A percentile compares a stretch with the other conserved stretches of the same genome.
Evolutionary conservation across 2,888 invertebrate species (phyloP).

Genomic region (Pseudococcus viburni): DNA sequence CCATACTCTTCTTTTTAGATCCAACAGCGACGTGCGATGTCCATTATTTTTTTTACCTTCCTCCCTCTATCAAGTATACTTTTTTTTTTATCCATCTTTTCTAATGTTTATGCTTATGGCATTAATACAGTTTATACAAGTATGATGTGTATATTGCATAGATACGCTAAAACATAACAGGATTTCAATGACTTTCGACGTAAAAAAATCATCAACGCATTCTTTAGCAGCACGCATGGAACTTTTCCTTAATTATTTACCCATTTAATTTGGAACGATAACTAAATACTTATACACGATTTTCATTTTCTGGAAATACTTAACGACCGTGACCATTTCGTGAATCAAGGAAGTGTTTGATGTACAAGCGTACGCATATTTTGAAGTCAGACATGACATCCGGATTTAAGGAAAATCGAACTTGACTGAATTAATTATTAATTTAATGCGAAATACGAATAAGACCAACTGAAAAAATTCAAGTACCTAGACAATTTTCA

Average conservation of each 20-base stretch:
- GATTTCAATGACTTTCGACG: background rate
- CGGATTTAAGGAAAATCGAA: background rate
- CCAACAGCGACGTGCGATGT: conserved; percentile 3
- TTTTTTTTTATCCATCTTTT: background rate
- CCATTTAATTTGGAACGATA: background rate
- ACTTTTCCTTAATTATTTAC: background rate
- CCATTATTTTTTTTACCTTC: conserved; percentile 18
- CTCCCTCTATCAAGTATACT: background rate
- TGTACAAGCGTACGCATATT: background rate
- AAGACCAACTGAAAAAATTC: no score
- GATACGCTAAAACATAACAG: background rate
- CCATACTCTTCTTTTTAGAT: background rate
- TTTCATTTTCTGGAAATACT: background rate
- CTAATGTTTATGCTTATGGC: background rate
- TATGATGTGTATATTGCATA: background rate
- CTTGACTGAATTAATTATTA: background rate
- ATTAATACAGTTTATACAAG: background rate
- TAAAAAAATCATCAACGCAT: background rate
- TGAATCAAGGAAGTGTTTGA: background rate
- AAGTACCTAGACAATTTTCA: no score
- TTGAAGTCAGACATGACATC: background rate
- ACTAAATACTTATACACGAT: background rate
- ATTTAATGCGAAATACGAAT: background rate
- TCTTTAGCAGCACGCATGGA: background rate
- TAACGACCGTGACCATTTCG: conserved; percentile 21